Conservation (phyloP, 2,113 vertebrate genomes). For the Cyprinodon variegatus region DNA sequence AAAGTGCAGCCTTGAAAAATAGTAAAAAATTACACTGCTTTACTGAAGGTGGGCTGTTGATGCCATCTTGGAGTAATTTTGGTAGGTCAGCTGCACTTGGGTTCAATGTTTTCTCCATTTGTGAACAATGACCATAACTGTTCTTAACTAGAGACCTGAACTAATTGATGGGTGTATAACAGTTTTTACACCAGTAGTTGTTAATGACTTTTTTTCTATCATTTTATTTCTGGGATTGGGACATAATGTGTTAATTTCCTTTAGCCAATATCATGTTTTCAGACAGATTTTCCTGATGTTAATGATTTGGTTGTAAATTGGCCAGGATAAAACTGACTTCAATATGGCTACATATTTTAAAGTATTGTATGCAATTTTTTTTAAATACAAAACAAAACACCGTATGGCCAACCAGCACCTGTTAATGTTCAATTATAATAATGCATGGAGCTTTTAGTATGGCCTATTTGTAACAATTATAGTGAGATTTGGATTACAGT, state of each 20-base stretch:
- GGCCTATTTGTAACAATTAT: slow-evolving; percentile 57
- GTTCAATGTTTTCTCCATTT: not conserved
- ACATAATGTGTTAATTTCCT: not conserved
- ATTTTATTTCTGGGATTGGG: not conserved
- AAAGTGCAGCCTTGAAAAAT: no score
- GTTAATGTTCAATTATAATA: not conserved
- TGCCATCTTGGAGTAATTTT: no score
- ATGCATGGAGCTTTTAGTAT: slow-evolving; percentile 40
- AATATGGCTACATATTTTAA: not conserved
- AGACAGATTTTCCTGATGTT: not conserved
- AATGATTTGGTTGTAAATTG: not conserved
- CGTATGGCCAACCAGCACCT: not conserved
- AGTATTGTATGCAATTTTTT: not conserved
- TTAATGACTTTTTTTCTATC: not conserved
- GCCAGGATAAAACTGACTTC: not conserved
- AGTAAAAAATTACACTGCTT: no score
- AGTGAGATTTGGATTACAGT: slow-evolving; percentile 49
- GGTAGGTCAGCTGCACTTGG: no score
- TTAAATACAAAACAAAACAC: not conserved
- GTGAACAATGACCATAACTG: not conserved
- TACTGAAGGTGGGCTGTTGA: no score
- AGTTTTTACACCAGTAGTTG: not conserved
- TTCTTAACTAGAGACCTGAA: not conserved
- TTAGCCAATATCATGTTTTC: not conserved
- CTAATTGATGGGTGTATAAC: not conserved